Conservation (phyloP, 2,888 invertebrate genomes). For the Cephus spinipes region DNA sequence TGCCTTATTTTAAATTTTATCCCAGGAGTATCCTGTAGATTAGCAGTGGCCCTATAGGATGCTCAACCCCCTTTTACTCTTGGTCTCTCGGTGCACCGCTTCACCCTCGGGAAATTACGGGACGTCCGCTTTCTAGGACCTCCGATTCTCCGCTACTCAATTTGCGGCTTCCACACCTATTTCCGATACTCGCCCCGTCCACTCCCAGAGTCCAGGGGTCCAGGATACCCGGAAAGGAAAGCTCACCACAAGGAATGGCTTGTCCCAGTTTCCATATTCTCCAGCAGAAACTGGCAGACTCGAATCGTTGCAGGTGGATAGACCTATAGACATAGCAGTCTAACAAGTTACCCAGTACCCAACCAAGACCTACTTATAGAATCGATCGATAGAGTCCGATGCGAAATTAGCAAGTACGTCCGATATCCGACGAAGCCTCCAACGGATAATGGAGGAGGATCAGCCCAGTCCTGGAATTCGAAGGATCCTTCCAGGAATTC, state of each 20-base stretch:
- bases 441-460: background rate
- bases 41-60: background rate
- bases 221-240: background rate
- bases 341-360: background rate
- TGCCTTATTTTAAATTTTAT: background rate
- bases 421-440: background rate
- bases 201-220: background rate
- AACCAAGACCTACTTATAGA: background rate
- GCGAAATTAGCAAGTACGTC: background rate
- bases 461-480: background rate
- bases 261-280: conserved; percentile 3
- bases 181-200: background rate
- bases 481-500: background rate
- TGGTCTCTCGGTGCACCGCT: conserved; percentile 11
- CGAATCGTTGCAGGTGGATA: background rate
- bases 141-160: conserved; percentile 7
- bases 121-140: conserved; percentile 25
- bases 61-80: background rate
- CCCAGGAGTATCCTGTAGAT: background rate
- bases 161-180: conserved; percentile 3
- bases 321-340: background rate
- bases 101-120: conserved; percentile 54
- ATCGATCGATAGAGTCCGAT: background rate
- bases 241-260: background rate
- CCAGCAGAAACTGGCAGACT: background rate